Conservation (phyloP, 2,113 vertebrate species). For the Telmatochromis brichardi region DNA sequence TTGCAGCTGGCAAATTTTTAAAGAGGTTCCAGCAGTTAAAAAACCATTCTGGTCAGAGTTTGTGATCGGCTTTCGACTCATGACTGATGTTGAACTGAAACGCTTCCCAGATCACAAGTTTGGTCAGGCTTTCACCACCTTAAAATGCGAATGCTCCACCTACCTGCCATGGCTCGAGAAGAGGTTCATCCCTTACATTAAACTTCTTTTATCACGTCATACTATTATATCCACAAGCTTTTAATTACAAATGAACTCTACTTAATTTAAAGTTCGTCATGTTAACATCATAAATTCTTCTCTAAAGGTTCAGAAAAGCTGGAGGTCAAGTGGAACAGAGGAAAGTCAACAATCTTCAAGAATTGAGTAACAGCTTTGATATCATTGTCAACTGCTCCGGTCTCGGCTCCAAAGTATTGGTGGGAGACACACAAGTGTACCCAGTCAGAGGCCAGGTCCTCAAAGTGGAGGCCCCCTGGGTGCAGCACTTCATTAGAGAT, state of each 20-base stretch:
- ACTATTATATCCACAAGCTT: neutral
- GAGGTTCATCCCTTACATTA: constrained; percentile 67
- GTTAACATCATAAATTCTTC: neutral
- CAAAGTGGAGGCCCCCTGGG: constrained; percentile 83
- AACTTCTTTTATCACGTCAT: neutral
- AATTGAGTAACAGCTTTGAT: constrained; percentile 73
- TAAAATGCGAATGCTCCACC: constrained; percentile 82
- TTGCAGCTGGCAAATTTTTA: constrained; percentile 84
- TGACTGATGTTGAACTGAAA: constrained; percentile 78
- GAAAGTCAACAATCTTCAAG: constrained; percentile 74
- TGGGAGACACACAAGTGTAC: constrained; percentile 66
- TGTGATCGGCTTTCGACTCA: constrained; percentile 81
- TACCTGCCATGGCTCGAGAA: constrained; percentile 88
- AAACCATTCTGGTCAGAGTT: constrained; percentile 84
- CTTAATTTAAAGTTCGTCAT: neutral
- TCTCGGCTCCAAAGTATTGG: constrained; percentile 75
- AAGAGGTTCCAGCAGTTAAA: constrained; percentile 63
- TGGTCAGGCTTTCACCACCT: constrained; percentile 84
- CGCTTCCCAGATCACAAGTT: constrained; percentile 78
- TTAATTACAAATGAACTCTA: neutral
- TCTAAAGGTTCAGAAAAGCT: constrained; percentile 70
- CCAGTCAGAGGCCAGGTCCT: constrained; percentile 85
- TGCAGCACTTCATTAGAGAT: constrained; percentile 84
- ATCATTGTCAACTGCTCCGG: constrained; percentile 86
- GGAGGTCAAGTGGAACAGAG: constrained; percentile 68